Evolutionary conservation across 2,888 invertebrate genomes (phyloP), one percentile per base, ranked within the genome.

Genomic region (Pseudococcus jackbeardsleyi): DNA sequence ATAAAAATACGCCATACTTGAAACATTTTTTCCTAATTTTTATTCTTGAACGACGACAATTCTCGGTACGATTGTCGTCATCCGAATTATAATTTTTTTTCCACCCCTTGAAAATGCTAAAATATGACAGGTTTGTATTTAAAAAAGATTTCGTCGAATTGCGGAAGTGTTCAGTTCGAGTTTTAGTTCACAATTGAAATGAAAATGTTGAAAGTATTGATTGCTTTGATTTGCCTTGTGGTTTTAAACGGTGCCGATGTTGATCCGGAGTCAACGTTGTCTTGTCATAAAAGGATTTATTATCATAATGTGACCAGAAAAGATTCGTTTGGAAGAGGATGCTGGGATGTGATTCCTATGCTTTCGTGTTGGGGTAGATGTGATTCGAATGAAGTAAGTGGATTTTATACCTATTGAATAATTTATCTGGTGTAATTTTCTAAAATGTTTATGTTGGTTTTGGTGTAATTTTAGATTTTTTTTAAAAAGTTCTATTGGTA

Each of bases 291-390:
- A 59, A 93, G 94, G 5, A 91, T 94, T 50, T 95, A 95, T 91
- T 93, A 94, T 0, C 95, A 94, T 90, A 93, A 93, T 84, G 95
- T 95, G 0, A 94, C 94, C 8, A 95, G 94, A 90, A 91, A 92
- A 0, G 95, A 95, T 90, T 92, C 92, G 42, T 92, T 93, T 46
- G 95, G 96, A 0, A 93, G 93, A 17, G 93, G 93, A 89, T 96
- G 96, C 91, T 95, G 95, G 94, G 96, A 96, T 90, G 93, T 93
- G 86, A 93, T 96, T 15, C 94, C 94, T 64, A 95, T 96, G 0
- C 94, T 94, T 91, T 95, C 95, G 0, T 96, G 96, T 91, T 96
- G 95, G 93, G 96, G 96, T 22, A 92, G 96, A 85, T 97, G 96
- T 91, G 96, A 96, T 91, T 96, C 96, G 0, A 95, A 95, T 91